Base-by-base conservation (phyloP, 2,888 invertebrate genomes). In the Thecophora atra region DNA sequence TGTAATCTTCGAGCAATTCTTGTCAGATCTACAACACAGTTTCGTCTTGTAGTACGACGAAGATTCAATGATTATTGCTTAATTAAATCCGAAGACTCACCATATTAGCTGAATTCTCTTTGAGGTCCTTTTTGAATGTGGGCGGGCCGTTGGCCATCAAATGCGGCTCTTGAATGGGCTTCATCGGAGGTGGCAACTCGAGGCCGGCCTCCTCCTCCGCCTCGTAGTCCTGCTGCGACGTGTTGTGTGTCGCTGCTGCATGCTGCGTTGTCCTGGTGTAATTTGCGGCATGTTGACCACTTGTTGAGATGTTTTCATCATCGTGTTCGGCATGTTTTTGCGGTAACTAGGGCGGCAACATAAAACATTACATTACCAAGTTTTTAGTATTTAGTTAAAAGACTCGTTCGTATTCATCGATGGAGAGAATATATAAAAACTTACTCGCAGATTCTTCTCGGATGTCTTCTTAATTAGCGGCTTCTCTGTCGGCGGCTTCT, bases 171-270 rank as follows among this genome's bases (percentile, higher is more conserved):
- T 94, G 93, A 78, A 96, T 94, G n/a, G 95, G 95, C 83, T 96
- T 95, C 98, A 97, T 97, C 1, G 97, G 97, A 47, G 98, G 97
- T 69, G 97, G 98, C 79, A 97, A 88, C 87, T 96, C 97, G 17
- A 95, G 90, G 44, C 92, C 91, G 24, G 88, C 89, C 82, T 95
- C 94, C 81, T 94, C 95, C 81, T 95, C 95, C 71, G 91, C 89
- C 78, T 87, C 86, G 74, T 79, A 83, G 73, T 87, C 86, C 64
- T 75, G 74, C 26, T 76, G 78, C 37, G 79, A 71, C 88, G 78
- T 76, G 74, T 77, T 79, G 71, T 78, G 78, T 71, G 77, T 74
- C 66, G 88, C 88, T 70, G 89, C 88, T 56, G 89, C 86, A 72
- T 88, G 73, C 78, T 76, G 78, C 77, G 75, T 78, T 73, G 79